Base-by-base conservation (phyloP, 2,797 vertebrate species). In the Petrocephalus sullivani region DNA sequence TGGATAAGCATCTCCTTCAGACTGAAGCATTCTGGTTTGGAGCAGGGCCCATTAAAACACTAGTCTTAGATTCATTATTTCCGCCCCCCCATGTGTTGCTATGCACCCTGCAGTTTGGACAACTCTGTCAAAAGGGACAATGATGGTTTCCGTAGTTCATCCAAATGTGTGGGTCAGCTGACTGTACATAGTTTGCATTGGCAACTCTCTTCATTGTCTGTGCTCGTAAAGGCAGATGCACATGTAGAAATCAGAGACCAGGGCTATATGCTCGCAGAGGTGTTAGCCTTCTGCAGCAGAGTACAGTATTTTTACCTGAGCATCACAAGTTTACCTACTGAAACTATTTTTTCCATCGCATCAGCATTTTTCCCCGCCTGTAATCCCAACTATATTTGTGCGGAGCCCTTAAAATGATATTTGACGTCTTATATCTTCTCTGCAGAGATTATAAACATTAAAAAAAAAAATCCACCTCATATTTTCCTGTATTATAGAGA, bases 401-500 rank as follows among this genome's bases (percentile, higher is more conserved):
- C 56, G 46, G 28, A 60, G 56, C 85, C 85, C 53, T 86, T 86
- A 86, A 60, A 58, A 86, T 86, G 54, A 58, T 84, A 53, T 84
- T 84, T 84, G 82, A 84, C 82, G 21, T 54, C 51, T 54, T 84
- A 51, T 84, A 53, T 84, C 78, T 49, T 82, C 78, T 82, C 82
- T 16, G 51, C 10, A 8, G 82, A 84, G 49, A 84, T 84, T 53
- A 84, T 84, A 84, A 84, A 84, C 82, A 82, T 82, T 51, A 37
- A 71, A 71, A 54, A 84, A 83, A 84, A 54, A 84, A 6, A 4
- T n/a, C 1, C 85, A 21, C 56, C 56, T 86, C 28, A 41, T 86
- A 60, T 86, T 86, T 86, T 46, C n/a, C 56, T 33, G 28, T 86
- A 57, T 58, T 86, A 86, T 60, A 37, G 85, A 86, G 85, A 60